These are phyloP conservation scores for Nansenia antarctica DNA, from an alignment of 2,113 vertebrate species.

Conservation along the genomic window DNA sequence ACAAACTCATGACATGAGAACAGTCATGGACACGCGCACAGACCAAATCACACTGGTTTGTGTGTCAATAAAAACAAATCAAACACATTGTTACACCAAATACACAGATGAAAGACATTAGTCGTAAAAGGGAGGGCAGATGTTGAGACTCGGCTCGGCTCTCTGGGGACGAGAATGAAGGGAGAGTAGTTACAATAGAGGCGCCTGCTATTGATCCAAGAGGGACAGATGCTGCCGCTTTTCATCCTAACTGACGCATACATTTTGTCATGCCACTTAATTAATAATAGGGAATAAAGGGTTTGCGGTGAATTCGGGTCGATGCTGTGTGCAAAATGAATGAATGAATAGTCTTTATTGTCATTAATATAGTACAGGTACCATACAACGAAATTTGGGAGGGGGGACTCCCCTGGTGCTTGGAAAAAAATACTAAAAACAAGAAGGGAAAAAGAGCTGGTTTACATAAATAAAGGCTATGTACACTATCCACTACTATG, in stretches of 20 bases:
- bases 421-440: too few species aligned
- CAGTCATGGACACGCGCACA: background rate
- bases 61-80: background rate
- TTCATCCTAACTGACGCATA: background rate
- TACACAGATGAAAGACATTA: background rate
- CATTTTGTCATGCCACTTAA: background rate
- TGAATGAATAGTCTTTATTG: too few species aligned
- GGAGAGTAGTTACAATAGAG: background rate
- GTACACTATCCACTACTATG: too few species aligned
- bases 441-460: too few species aligned
- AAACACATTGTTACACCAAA: background rate
- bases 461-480: too few species aligned
- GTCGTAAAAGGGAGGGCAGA: background rate
- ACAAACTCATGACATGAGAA: background rate
- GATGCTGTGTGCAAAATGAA: too few species aligned
- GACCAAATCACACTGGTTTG: background rate
- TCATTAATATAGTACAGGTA: too few species aligned
- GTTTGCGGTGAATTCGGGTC: background rate
- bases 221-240: background rate
- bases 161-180: background rate
- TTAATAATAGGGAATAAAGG: background rate
- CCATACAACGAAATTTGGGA: too few species aligned
- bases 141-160: background rate
- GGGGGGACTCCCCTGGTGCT: too few species aligned
- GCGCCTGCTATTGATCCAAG: background rate